These are phyloP conservation scores for Spatulosminthurus flaviceps DNA, from an alignment of 2,888 invertebrate genomes.

Conservation along the genomic window DNA sequence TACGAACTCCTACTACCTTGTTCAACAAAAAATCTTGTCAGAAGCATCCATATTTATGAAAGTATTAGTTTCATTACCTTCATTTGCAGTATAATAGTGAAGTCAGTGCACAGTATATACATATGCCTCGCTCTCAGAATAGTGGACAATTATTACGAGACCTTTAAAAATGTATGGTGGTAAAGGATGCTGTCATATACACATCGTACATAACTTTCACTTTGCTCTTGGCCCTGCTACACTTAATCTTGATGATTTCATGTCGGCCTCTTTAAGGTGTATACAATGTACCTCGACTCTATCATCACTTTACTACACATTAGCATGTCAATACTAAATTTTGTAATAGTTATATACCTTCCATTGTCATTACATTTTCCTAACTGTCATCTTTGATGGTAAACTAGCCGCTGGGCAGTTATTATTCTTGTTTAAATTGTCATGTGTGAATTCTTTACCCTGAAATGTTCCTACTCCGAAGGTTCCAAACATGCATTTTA, in stretches of 20 bases:
- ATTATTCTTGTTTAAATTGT: too few species aligned
- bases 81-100: background rate
- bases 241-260: background rate
- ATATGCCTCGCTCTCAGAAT: too few species aligned
- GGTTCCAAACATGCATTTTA: too few species aligned
- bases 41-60: slow-evolving; percentile 21
- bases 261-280: slow-evolving; percentile 12
- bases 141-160: slow-evolving; percentile 20
- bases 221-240: slow-evolving; percentile 34
- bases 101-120: too few species aligned
- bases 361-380: background rate
- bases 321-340: background rate
- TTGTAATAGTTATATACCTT: background rate
- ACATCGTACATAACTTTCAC: slow-evolving; percentile 24
- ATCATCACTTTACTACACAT: background rate
- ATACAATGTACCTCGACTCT: background rate
- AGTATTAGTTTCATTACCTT: slow-evolving; percentile 23
- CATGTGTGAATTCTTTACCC: too few species aligned
- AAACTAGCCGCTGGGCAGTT: background rate
- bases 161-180: slow-evolving; percentile 1
- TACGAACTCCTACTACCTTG: too few species aligned
- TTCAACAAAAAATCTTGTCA: background rate
- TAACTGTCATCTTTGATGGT: background rate
- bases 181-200: background rate
- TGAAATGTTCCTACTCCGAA: too few species aligned